A percentile compares a stretch with the other conserved stretches of the same genome.
phyloP scores from a whole-genome alignment of 2,797 vertebrate species.

The Myotis myotis region DNA sequence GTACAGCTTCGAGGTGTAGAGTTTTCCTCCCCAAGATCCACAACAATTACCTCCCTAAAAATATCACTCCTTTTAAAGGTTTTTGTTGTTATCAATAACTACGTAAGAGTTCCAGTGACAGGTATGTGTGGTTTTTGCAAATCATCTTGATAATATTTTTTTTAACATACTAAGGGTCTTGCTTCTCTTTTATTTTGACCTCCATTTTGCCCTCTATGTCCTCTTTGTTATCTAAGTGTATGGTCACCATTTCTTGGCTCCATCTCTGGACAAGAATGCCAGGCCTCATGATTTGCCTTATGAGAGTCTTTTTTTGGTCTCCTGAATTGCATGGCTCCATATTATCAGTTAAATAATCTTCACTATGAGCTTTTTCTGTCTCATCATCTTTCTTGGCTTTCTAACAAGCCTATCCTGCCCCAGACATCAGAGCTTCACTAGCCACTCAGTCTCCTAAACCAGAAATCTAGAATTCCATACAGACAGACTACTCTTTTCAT shows the following conservation, averaged over 20 bases:
- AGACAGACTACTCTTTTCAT: neutral
- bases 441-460: neutral
- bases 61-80: conserved; percentile 79
- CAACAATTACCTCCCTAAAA: conserved; percentile 81
- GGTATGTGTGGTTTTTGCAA: neutral
- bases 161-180: neutral
- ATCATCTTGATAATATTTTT: neutral
- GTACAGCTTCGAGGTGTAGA: conserved; percentile 21
- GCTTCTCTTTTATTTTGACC: neutral
- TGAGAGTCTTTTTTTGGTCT: neutral
- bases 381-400: conserved; percentile 19
- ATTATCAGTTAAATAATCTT: neutral
- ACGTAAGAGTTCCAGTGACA: neutral
- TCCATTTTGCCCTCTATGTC: neutral
- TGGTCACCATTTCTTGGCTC: neutral
- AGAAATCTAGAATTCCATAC: neutral
- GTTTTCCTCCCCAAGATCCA: conserved; percentile 58
- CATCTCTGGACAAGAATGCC: conserved; percentile 70
- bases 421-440: neutral
- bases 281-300: neutral
- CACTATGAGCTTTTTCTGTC: neutral
- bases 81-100: neutral
- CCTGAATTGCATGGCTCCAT: neutral
- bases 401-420: neutral
- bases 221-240: neutral